phyloP scores from a whole-genome alignment of 2,113 vertebrate species.

The Nesospiza acunhae region DNA sequence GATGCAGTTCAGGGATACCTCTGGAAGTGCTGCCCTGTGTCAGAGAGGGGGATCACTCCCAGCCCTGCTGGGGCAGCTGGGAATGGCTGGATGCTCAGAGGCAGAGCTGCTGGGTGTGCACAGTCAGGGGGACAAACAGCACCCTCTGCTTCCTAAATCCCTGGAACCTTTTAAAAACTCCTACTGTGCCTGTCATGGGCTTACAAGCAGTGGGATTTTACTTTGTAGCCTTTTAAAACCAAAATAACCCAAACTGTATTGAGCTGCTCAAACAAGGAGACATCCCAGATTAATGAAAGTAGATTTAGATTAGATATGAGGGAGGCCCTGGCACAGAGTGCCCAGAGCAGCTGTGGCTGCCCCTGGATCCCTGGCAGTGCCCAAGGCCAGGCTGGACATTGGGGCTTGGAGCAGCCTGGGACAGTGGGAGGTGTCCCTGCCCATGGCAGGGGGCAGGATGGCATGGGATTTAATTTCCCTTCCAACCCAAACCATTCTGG shows the following conservation, averaged over 20 bases:
- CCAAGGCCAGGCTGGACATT: not conserved
- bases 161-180: not conserved
- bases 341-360: not conserved
- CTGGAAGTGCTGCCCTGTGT: not conserved
- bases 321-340: not conserved
- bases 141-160: not conserved
- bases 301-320: not conserved
- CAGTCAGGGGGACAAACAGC: not conserved
- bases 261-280: not conserved
- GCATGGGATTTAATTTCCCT: not conserved
- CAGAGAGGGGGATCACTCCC: not conserved
- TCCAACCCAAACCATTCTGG: not conserved
- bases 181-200: fast-evolving
- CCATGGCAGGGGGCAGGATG: too few relatives aligned
- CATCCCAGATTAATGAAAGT: not conserved
- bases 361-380: not conserved
- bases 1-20: not conserved
- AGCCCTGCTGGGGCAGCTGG: not conserved
- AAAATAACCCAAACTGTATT: not conserved
- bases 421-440: not conserved
- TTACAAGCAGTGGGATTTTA: not conserved
- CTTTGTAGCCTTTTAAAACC: not conserved
- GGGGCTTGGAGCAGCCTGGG: not conserved
- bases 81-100: not conserved
- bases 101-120: not conserved